Base-by-base conservation (phyloP, 2,797 vertebrate species). In the Rhinella marina region DNA sequence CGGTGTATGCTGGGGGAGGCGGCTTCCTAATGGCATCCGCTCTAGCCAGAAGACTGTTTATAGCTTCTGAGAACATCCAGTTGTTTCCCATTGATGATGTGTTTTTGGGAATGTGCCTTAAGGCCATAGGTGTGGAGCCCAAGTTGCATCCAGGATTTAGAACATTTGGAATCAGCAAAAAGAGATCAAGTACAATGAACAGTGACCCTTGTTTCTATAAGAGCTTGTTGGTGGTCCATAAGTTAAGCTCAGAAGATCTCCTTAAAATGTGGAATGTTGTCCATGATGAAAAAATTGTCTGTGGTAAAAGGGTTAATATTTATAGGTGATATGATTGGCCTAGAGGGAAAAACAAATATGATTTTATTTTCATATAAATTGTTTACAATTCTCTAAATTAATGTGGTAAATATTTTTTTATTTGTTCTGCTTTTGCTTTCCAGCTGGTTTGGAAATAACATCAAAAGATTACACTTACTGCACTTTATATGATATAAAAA, bases 1-100 rank as follows among this genome's bases (percentile, higher is more conserved):
- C 96, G 0, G 95, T 96, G 0, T 98, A 98, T 11, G 96, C 95
- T 0, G 96, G 95, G 0, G 97, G 96, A 0, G 97, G 97, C 0
- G 97, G 97, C 9, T 96, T 97, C 84, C 91, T 97, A 1, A 97
- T 97, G 89, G 96, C 95, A 0, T 82, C 93, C 0, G 87, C 92
- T 1, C 68, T 98, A 88, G 95, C 92, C 78, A 89, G 91, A 59
- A 92, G 88, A 16, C 87, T 94, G 16, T 94, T 95, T 27, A 89
- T 90, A 9, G 95, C 90, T 29, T 96, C 95, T 0, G 94, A 96
- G 91, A 91, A 90, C 62, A 86, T 96, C 86, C 93, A 94, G 90
- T 87, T 97, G 81, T 97, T 96, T 91, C 97, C 97, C 25, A 98
- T 97, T 0, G 97, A 97, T 54, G 96, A 98, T 9, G 97, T 97